phyloP scores from a whole-genome alignment of 2,888 invertebrate species.

The Dioctria rufipes region DNA sequence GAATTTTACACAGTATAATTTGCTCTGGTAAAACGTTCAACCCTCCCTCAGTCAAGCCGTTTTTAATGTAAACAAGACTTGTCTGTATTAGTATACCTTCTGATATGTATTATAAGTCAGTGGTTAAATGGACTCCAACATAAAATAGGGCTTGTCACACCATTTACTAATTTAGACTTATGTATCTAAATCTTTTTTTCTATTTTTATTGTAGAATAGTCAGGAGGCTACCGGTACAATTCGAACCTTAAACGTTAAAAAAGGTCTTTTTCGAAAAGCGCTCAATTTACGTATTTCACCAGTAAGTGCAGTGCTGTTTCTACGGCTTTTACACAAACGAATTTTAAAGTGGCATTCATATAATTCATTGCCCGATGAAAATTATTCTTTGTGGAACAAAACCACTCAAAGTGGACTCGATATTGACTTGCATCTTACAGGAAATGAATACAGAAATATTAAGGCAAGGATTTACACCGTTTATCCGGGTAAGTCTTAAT shows the following conservation, averaged over 20 bases:
- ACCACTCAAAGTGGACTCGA: constrained; percentile 58
- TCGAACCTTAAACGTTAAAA: background rate
- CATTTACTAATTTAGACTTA: no score
- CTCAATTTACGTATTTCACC: background rate
- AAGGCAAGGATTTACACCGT: constrained; percentile 24
- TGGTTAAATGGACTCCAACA: no score
- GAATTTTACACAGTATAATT: no score
- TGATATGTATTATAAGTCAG: no score
- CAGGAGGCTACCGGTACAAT: background rate
- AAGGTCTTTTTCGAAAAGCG: background rate
- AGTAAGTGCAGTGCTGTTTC: constrained; percentile 12
- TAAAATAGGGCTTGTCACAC: no score
- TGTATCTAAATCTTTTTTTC: background rate
- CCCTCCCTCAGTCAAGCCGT: no score
- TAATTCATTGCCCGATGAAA: background rate
- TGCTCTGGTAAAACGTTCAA: no score
- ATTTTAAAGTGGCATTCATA: background rate
- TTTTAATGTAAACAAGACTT: no score
- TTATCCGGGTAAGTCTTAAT: constrained; percentile 53
- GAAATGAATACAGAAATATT: constrained; percentile 16
- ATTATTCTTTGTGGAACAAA: constrained; percentile 32
- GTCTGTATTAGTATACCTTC: no score
- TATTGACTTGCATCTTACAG: constrained; percentile 45
- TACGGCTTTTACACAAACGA: constrained; percentile 12
- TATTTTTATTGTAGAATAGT: background rate